phyloP scores from a whole-genome alignment of 2,113 vertebrate genomes.

The Alligator mississippiensis region DNA sequence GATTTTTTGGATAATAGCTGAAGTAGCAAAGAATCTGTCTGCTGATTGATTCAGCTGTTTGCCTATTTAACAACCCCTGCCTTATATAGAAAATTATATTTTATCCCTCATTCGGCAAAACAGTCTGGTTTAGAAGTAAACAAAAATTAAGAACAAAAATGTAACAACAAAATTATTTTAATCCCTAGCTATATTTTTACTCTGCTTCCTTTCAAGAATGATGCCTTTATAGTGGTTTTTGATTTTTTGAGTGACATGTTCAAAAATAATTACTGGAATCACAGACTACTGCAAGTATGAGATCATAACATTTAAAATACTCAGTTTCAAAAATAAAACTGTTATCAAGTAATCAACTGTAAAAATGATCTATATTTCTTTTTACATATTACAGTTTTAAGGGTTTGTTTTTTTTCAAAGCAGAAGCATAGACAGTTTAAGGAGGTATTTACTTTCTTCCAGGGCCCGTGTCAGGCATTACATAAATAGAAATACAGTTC shows the following conservation, averaged over 20 bases:
- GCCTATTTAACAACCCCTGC: slow-evolving; percentile 41
- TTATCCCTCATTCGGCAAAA: slow-evolving; percentile 37
- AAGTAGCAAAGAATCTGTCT: slow-evolving; percentile 44
- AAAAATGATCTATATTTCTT: slow-evolving; percentile 37
- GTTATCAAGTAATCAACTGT: slow-evolving; percentile 36
- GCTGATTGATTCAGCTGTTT: slow-evolving; percentile 23
- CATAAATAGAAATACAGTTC: slow-evolving; percentile 35
- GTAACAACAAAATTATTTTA: slow-evolving; percentile 36
- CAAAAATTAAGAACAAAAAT: slow-evolving; percentile 6
- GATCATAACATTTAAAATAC: slow-evolving; percentile 63
- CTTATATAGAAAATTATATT: slow-evolving; percentile 22
- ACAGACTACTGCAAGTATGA: slow-evolving; percentile 52
- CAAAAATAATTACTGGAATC: slow-evolving; percentile 69
- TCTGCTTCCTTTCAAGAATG: slow-evolving; percentile 51
- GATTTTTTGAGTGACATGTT: slow-evolving; percentile 53
- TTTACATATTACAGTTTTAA: slow-evolving; percentile 44
- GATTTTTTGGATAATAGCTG: slow-evolving; percentile 47
- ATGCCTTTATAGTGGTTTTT: slow-evolving; percentile 61
- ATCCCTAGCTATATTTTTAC: slow-evolving; percentile 15
- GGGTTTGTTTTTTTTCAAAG: slow-evolving; percentile 26
- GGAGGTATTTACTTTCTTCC: slow-evolving; percentile 19
- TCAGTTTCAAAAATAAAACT: slow-evolving; percentile 32
- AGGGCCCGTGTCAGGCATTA: slow-evolving; percentile 29
- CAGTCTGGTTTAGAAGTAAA: slow-evolving; percentile 48
- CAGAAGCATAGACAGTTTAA: slow-evolving; percentile 28